These are phyloP conservation scores for Nixonia krombeini DNA, from an alignment of 1,140 invertebrate genomes.

Conservation along the genomic window DNA sequence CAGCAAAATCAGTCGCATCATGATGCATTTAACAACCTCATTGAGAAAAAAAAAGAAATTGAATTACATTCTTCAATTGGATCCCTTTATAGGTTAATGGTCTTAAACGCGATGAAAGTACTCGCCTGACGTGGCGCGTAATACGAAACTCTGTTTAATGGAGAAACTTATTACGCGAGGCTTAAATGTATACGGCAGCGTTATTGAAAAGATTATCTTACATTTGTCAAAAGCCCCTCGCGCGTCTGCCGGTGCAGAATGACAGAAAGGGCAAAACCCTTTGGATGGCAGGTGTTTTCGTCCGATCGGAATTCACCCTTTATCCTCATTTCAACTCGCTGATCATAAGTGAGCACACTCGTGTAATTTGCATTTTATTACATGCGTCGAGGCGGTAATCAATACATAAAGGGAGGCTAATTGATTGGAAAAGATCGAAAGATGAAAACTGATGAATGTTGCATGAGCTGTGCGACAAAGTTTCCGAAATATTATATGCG, in stretches of 20 bases:
- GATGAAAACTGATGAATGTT: no score
- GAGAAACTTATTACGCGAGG: conserved; percentile 12
- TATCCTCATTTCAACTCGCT: conserved; percentile 19
- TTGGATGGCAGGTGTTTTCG: conserved; percentile 40
- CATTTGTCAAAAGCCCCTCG: conserved; percentile 15
- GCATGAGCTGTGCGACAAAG: no score
- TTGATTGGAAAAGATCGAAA: not conserved
- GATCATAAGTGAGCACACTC: conserved; percentile 38
- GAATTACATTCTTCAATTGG: no score
- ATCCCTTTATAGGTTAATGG: no score
- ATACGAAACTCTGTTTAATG: conserved; percentile 15
- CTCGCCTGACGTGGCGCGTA: conserved; percentile 26
- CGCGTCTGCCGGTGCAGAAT: conserved; percentile 22
- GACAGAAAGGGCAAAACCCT: conserved; percentile 28
- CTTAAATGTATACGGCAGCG: conserved; percentile 6
- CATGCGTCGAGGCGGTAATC: conserved; percentile 21
- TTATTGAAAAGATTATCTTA: conserved; percentile 19
- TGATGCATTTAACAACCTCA: no score
- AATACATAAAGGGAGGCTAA: conserved; percentile 21
- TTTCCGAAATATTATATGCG: no score
- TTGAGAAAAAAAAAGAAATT: no score
- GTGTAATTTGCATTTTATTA: conserved; percentile 48
- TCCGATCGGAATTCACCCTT: conserved; percentile 31
- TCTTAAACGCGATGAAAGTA: not conserved
- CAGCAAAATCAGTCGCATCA: no score